Evolutionary conservation across 2,888 invertebrate species (phyloP), one percentile per base, ranked within the genome.

Genomic region (Heliconius ethilla): DNA sequence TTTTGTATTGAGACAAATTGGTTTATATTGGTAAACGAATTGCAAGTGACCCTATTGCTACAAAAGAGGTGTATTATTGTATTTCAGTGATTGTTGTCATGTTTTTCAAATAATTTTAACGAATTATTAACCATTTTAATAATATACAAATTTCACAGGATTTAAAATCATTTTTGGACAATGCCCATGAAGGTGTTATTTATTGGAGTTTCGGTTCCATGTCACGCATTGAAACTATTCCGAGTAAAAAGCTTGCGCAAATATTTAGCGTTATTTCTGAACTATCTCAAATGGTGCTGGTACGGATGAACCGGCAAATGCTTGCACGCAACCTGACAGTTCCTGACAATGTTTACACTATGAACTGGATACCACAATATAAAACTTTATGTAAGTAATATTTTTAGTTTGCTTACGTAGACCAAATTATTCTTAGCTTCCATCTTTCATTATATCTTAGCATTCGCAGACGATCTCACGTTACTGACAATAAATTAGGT

Each of bases 141-240:
- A 59, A 59, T 63, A 63, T 15, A 18, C 74, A 63, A 70, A 70
- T 75, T 75, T 81, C 65, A 7, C 76, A 82, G 82, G 78, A 81
- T 78, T 70, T 79, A 70, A 79, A 77, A 55, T 84, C 86, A 18
- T 86, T 94, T 69, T 81, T 95, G 77, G 94, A 95, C 82, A 89
- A 89, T 45, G 92, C 94, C 0, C 84, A 86, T 25, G 91, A 95
- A 76, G 95, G 95, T 22, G 92, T 95, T 37, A 94, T 96, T 78
- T 95, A 95, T 85, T 95, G 95, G 90, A 95, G 95, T 81, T 95
- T 96, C 83, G 96, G 96, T 15, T 95, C 95, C 10, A 95, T 95
- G 93, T 89, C 96, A 1, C 87, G 92, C 33, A 94, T 95, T 59
- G 95, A 95, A 85, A 94, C 94, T 0, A 94, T 95, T 81, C 93